Evolutionary conservation across 23 tunicate genomes (phyloP).

Genomic region (Phallusia fumigata): DNA sequence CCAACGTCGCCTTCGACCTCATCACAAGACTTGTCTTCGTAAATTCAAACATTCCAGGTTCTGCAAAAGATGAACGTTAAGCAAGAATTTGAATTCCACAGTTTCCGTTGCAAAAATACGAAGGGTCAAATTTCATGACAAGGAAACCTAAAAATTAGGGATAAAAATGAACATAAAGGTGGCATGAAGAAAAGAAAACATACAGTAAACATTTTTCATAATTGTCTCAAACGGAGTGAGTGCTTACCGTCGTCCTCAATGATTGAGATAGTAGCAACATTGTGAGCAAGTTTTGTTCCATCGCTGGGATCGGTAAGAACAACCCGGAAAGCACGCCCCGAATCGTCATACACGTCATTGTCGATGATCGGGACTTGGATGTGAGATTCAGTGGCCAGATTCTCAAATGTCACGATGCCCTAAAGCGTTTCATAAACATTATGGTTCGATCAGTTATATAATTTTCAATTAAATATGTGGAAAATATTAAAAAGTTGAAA

Average conservation of each 20-base stretch:
- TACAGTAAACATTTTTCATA: too few species aligned
- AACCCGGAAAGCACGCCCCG: conserved; percentile 91
- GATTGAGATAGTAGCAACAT: conserved; percentile 82
- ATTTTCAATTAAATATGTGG: too few species aligned
- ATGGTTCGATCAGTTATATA: too few species aligned
- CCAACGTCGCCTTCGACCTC: conserved; percentile 65
- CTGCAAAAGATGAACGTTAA: conserved; percentile 26
- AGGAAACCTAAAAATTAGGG: too few species aligned
- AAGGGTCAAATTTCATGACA: too few species aligned
- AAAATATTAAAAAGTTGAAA: too few species aligned
- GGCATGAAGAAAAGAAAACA: too few species aligned
- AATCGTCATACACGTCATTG: conserved; percentile 84
- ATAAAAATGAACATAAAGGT: too few species aligned
- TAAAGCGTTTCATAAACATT: too few species aligned
- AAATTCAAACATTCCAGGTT: conserved; percentile 92
- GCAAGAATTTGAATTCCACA: too few species aligned
- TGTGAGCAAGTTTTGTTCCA: conserved; percentile 83
- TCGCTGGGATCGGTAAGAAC: conserved; percentile 80
- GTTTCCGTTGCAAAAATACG: too few species aligned
- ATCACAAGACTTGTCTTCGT: conserved; percentile 69
- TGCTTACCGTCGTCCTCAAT: conserved; percentile 97
- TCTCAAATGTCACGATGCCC: conserved; percentile 77
- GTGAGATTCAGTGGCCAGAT: conserved; percentile 76
- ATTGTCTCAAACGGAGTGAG: neutral
- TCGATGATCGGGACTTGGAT: conserved; percentile 91